Evolutionary conservation across 1,140 invertebrate species (phyloP).

Genomic region (Caenorhabditis briggsae): DNA sequence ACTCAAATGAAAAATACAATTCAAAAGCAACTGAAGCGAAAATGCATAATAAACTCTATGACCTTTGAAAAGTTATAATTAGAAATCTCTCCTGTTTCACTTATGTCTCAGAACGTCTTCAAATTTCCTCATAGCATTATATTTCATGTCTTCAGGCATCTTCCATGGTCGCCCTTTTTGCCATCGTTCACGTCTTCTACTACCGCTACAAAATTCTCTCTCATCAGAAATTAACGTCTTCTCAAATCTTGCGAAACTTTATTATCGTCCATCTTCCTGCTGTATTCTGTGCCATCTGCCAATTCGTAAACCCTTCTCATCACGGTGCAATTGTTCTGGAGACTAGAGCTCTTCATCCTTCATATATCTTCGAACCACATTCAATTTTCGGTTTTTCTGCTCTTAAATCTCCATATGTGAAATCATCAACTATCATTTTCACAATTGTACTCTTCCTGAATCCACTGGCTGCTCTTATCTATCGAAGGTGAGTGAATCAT

Average conservation of each 20-base stretch:
- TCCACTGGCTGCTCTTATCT: constrained; percentile 16
- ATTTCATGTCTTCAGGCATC: constrained; percentile 41
- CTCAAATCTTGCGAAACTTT: constrained; percentile 19
- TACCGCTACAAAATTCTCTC: constrained; percentile 38
- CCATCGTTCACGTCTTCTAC: constrained; percentile 40
- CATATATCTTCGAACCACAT: background rate
- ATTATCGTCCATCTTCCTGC: constrained; percentile 21
- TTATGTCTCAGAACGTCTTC: background rate
- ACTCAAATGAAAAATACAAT: background rate
- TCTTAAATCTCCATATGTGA: background rate
- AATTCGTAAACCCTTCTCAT: constrained; percentile 31
- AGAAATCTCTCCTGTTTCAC: background rate
- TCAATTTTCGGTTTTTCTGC: constrained; percentile 23
- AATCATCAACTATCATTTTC: constrained; percentile 20
- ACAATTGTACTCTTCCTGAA: constrained; percentile 3
- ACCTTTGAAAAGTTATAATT: background rate
- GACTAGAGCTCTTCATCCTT: constrained; percentile 9
- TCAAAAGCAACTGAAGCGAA: background rate
- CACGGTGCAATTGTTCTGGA: constrained; percentile 46
- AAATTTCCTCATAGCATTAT: background rate
- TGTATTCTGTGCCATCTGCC: constrained; percentile 29
- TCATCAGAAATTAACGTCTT: constrained; percentile 9
- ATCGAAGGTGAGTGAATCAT: background rate
- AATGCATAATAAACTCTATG: too few species aligned
- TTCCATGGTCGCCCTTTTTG: constrained; percentile 32